Base-by-base conservation (phyloP, 1,140 invertebrate genomes). In the Cherax quadricarinatus region DNA sequence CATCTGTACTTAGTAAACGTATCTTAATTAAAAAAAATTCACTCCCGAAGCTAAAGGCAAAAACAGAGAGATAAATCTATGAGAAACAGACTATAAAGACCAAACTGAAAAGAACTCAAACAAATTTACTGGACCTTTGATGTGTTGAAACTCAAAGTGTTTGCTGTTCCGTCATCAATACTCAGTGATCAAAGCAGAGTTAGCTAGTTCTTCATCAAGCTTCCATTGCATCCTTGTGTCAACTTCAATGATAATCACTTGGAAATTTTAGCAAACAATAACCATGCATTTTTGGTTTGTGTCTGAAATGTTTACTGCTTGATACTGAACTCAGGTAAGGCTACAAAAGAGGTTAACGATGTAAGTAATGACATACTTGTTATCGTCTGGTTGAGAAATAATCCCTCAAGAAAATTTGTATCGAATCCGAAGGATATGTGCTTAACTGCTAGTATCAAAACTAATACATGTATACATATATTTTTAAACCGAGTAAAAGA, bases 171-270 rank as follows among this genome's bases (percentile, higher is more conserved):
- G 70, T 30, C 70, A 75, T 75, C 70, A 21, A 30, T 7, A 30
- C n/a, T n/a, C 0, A 30, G 5, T 75, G 70, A 75, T 75, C 70
- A 75, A 75, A 75, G 70, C 21, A n/a, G 70, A 75, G 5, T 7
- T 21, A 75, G 14, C 30, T 21, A 9, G n/a, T 1, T 75, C 70
- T 30, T 75, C 24, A 75, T 75, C n/a, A 75, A 75, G 70, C 70
- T 30, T 75, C 12, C 70, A 75, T 75, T n/a, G 18, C 5, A 75
- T 7, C 70, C 70, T 75, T 75, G 70, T 30, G n/a, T 75, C 70
- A 75, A 75, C 70, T 75, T 75, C n/a, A 30, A 12, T 30, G n/a
- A 75, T 75, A 75, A 75, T 75, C n/a, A 75, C 70, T 75, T 30
- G 70, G 70, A 24, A 75, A 75, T 24, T 6, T 75, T 30, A n/a